Base-by-base conservation (phyloP, 1,140 invertebrate genomes). In the Bombus cullumanus region DNA sequence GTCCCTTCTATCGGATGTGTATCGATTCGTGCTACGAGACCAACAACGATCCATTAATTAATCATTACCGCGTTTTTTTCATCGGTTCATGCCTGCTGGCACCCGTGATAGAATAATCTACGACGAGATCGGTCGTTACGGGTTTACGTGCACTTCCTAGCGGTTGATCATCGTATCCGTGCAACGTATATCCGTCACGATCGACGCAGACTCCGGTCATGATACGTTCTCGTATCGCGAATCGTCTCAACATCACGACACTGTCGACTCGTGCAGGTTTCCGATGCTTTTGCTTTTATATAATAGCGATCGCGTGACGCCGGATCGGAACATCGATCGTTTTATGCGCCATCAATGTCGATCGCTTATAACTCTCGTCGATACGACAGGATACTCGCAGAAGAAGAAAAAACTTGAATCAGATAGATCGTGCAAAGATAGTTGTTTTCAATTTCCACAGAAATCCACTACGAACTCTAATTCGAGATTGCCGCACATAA, bases 61-160 rank as follows among this genome's bases (percentile, higher is more conserved):
- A 84, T 84, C 82, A 47, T 71, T 66, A 79, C 34, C 53, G 41
- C 13, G 37, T 59, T 78, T 78, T 78, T 71, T 53, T 53, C 47
- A 22, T 53, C 47, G 10, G 9, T 75, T 39, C 37, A 53, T 37
- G n/a, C 68, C 75, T 66, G 59, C 59, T 6, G 41, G 37, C 22
- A 4, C 59, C 13, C 31, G 47, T 84, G 53, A 79, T 68, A 76
- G 66, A 68, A 84, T 84, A 79, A 84, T 84, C 83, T 84, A 79
- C 83, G 76, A 84, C 39, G 75, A 66, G 47, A 84, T 79, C 83
- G 83, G 53, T 79, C 83, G 66, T 84, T 79, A 84, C 53, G 31
- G 39, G 66, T 57, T 43, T 62, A 37, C 34, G 18, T 22, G 8
- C 79, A 59, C 78, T 86, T 76, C 72, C 84, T 82, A 66, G 66